Evolutionary conservation across 2,113 vertebrate species (phyloP).

Genomic region (Oplegnathus fasciatus): DNA sequence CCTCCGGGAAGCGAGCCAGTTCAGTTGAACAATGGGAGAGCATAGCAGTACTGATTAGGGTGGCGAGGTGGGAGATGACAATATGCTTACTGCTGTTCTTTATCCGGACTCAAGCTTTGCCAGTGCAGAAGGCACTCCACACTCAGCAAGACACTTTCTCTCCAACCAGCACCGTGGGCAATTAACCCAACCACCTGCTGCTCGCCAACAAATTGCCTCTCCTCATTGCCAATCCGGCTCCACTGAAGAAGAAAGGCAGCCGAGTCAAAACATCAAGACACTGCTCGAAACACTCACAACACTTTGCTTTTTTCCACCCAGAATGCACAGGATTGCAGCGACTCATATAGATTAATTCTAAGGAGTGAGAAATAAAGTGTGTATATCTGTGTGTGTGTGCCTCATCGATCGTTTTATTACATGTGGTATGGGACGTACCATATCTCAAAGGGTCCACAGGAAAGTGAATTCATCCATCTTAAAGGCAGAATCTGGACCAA

Average conservation of each 20-base stretch:
- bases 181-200: conserved; percentile 80
- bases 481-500: conserved; percentile 53
- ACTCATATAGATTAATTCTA: conserved; percentile 27
- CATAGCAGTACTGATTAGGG: conserved; percentile 72
- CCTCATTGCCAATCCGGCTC: conserved; percentile 43
- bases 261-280: conserved; percentile 44
- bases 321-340: background rate
- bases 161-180: conserved; percentile 65
- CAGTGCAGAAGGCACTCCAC: conserved; percentile 61
- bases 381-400: background rate
- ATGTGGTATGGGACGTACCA: conserved; percentile 34
- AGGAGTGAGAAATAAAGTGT: conserved; percentile 9
- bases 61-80: conserved; percentile 76
- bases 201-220: conserved; percentile 69
- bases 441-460: conserved; percentile 43
- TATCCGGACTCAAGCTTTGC: conserved; percentile 64
- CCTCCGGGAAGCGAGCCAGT: conserved; percentile 75
- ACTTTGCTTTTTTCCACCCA: background rate
- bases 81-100: conserved; percentile 77
- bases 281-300: background rate
- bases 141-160: conserved; percentile 66
- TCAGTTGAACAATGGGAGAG: conserved; percentile 74
- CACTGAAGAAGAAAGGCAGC: conserved; percentile 46
- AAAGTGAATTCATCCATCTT: conserved; percentile 68
- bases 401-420: conserved; percentile 39